Evolutionary conservation across 2,888 invertebrate genomes (phyloP), one percentile per base, ranked within the genome.

Genomic region (Phalera bucephala): DNA sequence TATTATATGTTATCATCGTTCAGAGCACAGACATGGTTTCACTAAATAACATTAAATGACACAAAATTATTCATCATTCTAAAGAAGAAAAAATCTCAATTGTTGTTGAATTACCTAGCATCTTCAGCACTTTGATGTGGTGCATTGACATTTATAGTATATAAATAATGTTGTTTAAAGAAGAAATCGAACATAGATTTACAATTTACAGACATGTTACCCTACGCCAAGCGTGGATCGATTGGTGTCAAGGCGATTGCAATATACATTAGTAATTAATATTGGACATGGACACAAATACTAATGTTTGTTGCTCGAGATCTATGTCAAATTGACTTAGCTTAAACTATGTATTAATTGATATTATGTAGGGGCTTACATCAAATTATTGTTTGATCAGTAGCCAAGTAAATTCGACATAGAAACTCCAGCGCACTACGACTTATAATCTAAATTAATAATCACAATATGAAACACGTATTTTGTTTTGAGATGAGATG

Each of bases 401-500:
- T 26, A 26, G 36, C 40, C 13, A 28, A 49, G 48, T 39, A 51
- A 48, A 44, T 59, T 33, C 49, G 48, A 52, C 45, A 40, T 31
- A 39, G 39, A 44, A 47, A 45, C 42, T 50, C 30, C 28, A 36
- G 45, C 36, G 15, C 40, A 40, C 46, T 46, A 47, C 35, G 34
- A 41, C 47, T 49, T 51, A 60, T 11, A 51, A 17, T 31, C 45
- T 59, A 55, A 36, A 35, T n/a, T n/a, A n/a, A 36, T 25, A 52
- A 63, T 62, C 56, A 55, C 56, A 57, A 48, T 40, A 38, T 51
- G 31, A 30, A 42, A 35, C 25, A 17, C 11, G 33, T 36, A 34
- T 31, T 22, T 31, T 33, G 31, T 25, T 33, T 36, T 40, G 47
- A 52, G 45, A 58, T 54, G 52, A 51, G 45, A 50, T 62, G 56